Evolutionary conservation across 1,140 invertebrate species (phyloP).

Genomic region (Trichomalopsis sarcophagae): DNA sequence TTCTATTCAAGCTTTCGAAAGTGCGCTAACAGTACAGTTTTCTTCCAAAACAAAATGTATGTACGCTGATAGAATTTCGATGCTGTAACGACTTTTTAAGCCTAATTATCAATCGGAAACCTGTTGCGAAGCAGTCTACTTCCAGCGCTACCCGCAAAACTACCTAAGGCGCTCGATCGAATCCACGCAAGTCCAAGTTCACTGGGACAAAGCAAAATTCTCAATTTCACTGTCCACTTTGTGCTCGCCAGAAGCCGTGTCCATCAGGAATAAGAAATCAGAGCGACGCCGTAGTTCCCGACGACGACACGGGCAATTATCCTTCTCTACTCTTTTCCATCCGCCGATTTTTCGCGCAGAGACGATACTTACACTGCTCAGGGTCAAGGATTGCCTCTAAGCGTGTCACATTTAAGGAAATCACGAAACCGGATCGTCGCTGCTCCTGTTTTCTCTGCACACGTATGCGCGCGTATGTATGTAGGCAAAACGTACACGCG

Average conservation of each 20-base stretch:
- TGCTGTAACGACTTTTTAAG: too few species aligned
- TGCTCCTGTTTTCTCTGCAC: slow-evolving; percentile 9
- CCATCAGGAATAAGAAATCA: background rate
- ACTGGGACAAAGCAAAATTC: too few species aligned
- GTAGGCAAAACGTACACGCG: background rate
- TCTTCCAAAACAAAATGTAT: too few species aligned
- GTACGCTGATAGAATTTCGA: too few species aligned
- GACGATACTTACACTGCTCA: background rate
- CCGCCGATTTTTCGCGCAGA: background rate
- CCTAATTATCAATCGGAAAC: too few species aligned
- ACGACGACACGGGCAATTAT: background rate
- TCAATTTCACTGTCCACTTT: too few species aligned
- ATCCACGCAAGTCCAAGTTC: too few species aligned
- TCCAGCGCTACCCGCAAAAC: too few species aligned
- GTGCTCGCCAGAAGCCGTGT: background rate
- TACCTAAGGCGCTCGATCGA: too few species aligned
- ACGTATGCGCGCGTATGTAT: background rate
- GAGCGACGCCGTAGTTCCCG: background rate
- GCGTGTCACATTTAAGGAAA: slow-evolving; percentile 24
- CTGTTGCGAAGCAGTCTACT: too few species aligned
- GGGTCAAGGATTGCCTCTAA: slow-evolving; percentile 3
- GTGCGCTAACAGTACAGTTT: too few species aligned
- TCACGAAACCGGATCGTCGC: slow-evolving; percentile 22
- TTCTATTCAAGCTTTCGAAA: too few species aligned
- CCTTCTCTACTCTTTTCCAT: background rate